Evolutionary conservation across 2,113 vertebrate genomes (phyloP), one percentile per base, ranked within the genome.

Genomic region (Archocentrus centrarchus): DNA sequence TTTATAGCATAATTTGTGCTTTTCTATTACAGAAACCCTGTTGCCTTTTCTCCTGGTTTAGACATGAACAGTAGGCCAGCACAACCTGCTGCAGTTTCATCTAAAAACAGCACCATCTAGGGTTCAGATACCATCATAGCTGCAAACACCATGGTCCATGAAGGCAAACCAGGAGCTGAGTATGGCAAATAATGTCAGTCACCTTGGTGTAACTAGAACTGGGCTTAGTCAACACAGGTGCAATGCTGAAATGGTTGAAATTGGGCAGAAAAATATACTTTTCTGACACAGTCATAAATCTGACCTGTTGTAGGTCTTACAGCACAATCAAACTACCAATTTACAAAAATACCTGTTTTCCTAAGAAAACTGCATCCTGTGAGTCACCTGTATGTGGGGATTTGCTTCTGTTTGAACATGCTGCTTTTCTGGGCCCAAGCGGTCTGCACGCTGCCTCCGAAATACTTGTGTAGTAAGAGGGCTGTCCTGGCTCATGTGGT

Each of bases 21-120:
- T 57, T 59, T 53, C 57, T 27, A 6, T 79, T 75, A 17, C 75
- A 70, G 8, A 80, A 78, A 0, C 11, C 8, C 11, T 53, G 1
- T 32, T 80, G 11, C 44, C 15, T 59, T 37, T 17, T 83, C 47
- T 76, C 44, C 66, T 77, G 78, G 59, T 47, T 82, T 59, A 1
- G 9, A 62, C 35, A 17, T 44, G n/a, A 73, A 37, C 39, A 18
- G 30, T 3, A n/a, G 13, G 44, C 50, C 57, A 62, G 11, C 22
- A 20, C 41, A 80, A 14, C 13, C 22, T 80, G 22, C 27, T 62
- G 63, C 63, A 77, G 57, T 77, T 53, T 53, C 17, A 35, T 75
- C 77, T 83, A n/a, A 82, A 85, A 89, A 88, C 86, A 92, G 92
- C 91, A 27, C 93, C 94, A 91, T 92, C 94, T 93, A 93, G 90